These are phyloP conservation scores for Cavia aperea DNA, from an alignment of 2,113 vertebrate species.

Conservation along the genomic window DNA sequence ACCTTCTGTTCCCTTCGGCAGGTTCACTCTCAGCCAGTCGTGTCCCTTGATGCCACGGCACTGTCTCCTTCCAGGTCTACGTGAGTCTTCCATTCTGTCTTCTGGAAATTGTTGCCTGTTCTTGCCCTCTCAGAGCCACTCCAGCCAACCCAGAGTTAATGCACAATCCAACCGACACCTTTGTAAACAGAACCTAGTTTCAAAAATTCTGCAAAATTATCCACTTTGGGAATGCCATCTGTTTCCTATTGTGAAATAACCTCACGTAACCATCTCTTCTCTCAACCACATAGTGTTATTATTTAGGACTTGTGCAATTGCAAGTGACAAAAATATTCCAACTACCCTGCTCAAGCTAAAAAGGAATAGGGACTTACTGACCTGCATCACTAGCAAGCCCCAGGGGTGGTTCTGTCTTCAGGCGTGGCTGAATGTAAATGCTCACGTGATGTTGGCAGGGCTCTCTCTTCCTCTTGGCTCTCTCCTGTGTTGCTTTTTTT, in stretches of 20 bases:
- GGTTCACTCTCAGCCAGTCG: not conserved
- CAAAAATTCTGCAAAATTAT: slow-evolving; percentile 3
- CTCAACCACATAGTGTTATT: slow-evolving; percentile 35
- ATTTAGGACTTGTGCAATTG: slow-evolving; percentile 46
- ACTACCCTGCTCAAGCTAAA: slow-evolving; percentile 11
- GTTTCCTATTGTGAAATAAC: slow-evolving; percentile 49
- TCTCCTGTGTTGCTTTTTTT: not conserved
- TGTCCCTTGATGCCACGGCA: not conserved
- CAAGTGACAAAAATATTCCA: slow-evolving; percentile 46
- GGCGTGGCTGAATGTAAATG: not conserved
- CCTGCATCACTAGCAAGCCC: slow-evolving; percentile 8
- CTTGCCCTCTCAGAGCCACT: not conserved
- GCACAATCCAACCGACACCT: not conserved
- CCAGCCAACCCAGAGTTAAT: not conserved
- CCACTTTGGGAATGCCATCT: slow-evolving; percentile 36
- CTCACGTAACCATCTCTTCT: slow-evolving; percentile 16
- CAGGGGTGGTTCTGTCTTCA: not conserved
- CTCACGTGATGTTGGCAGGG: not conserved
- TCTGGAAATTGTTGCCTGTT: not conserved
- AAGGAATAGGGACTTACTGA: slow-evolving; percentile 23
- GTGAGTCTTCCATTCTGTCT: not conserved
- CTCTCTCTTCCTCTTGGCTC: not conserved
- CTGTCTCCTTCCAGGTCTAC: not conserved
- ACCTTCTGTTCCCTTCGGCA: not conserved
- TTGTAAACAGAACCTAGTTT: slow-evolving; percentile 50